A percentile compares a stretch with the other conserved stretches of the same genome.
Evolutionary conservation across 2,797 vertebrate species (phyloP).

Genomic region (Tympanoctomys barrerae): DNA sequence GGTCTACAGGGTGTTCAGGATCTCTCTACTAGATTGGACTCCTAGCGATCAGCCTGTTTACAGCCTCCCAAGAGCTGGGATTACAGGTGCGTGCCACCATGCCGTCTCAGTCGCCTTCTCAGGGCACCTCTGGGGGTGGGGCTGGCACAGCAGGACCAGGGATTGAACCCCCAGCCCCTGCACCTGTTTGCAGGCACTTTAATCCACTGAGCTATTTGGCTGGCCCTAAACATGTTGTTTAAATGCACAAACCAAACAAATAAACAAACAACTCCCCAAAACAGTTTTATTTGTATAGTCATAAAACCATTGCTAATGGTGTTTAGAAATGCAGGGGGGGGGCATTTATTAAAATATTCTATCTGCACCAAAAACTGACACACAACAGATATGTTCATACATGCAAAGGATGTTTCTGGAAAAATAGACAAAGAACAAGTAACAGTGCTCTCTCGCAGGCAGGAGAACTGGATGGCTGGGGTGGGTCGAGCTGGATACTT

Average conservation of each 20-base stretch:
- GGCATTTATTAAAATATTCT: conserved; percentile 22
- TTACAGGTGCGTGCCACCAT: too few relatives aligned
- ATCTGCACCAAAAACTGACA: conserved; percentile 2
- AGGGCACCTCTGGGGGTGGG: too few relatives aligned
- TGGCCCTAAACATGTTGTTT: background rate
- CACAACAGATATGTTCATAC: background rate
- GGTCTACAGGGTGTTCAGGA: too few relatives aligned
- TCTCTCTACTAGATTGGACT: too few relatives aligned
- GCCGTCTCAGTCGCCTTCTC: too few relatives aligned
- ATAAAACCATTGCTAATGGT: background rate
- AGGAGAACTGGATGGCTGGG: background rate
- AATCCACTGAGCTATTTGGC: too few relatives aligned
- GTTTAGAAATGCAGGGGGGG: conserved; percentile 28
- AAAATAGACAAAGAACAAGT: conserved; percentile 21
- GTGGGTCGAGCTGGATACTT: background rate
- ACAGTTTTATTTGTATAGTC: background rate
- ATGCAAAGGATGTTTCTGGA: conserved; percentile 48
- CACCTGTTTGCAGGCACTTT: too few relatives aligned
- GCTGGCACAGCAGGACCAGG: too few relatives aligned
- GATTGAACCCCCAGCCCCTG: too few relatives aligned
- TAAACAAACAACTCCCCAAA: too few relatives aligned
- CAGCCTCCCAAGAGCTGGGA: too few relatives aligned
- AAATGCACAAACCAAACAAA: conserved; percentile 16
- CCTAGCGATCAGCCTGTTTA: too few relatives aligned
- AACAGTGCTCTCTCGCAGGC: background rate